Conservation (phyloP, 35 echinoderm and acorn worm genomes). For the Lytechinus variegatus region DNA sequence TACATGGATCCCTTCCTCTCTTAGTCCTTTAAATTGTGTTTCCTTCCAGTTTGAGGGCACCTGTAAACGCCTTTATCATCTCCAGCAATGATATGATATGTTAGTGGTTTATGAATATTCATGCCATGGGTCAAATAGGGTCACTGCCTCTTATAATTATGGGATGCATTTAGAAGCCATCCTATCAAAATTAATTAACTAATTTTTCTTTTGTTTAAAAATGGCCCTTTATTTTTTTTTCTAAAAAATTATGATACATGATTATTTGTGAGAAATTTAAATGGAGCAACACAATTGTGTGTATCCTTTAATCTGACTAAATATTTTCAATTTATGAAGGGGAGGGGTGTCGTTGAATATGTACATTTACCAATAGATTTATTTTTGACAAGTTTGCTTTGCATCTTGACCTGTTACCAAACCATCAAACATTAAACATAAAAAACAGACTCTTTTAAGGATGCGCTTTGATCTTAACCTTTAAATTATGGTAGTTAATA, state of each 20-base stretch:
- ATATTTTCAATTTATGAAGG: not conserved
- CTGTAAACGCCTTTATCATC: not conserved
- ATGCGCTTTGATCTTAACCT: not conserved
- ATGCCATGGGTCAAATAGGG: not conserved
- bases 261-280: too few relatives aligned
- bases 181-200: not conserved
- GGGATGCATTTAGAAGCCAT: not conserved
- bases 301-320: not conserved
- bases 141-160: not conserved
- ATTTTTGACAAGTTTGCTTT: not conserved
- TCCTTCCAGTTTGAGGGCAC: not conserved
- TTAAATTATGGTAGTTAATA: not conserved
- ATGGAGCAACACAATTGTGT: too few relatives aligned
- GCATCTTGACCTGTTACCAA: not conserved
- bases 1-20: slow-evolving; percentile 2
- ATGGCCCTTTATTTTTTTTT: too few relatives aligned
- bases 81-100: not conserved
- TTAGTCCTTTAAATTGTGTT: not conserved
- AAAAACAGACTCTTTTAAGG: not conserved
- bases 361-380: too few relatives aligned
- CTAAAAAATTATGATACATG: too few relatives aligned
- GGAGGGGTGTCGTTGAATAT: not conserved
- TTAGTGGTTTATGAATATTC: not conserved
- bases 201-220: too few relatives aligned
- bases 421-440: not conserved